These are phyloP conservation scores for Alectoris magna DNA, from an alignment of 2,797 vertebrate species.

Conservation along the genomic window DNA sequence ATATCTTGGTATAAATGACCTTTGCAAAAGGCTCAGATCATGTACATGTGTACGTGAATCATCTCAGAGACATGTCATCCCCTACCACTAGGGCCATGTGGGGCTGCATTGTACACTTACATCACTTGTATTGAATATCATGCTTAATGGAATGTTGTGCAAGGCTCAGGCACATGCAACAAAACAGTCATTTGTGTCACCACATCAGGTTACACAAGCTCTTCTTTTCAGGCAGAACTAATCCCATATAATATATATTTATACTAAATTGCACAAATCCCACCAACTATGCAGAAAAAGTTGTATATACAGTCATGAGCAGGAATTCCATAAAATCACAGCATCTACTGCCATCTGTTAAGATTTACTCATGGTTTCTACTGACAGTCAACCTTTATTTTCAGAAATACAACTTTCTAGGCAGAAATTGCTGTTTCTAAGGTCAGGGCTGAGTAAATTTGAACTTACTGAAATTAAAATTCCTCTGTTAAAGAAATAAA, in stretches of 20 bases:
- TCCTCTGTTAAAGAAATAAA: not conserved
- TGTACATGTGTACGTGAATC: not conserved
- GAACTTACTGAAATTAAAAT: not conserved
- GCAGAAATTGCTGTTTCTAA: conserved; percentile 29
- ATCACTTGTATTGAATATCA: not conserved
- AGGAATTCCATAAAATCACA: conserved; percentile 25
- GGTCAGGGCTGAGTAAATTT: conserved; percentile 23
- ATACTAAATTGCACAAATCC: not conserved
- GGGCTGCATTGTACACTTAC: not conserved
- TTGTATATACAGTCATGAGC: not conserved
- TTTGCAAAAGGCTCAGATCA: conserved; percentile 11
- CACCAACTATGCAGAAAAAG: not conserved
- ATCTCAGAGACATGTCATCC: not conserved
- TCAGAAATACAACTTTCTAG: conserved; percentile 14
- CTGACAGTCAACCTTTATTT: conserved; percentile 14
- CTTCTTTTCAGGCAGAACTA: not conserved
- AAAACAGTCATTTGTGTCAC: not conserved
- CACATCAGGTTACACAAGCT: not conserved
- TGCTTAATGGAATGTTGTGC: not conserved
- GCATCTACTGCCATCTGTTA: conserved; percentile 38
- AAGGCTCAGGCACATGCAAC: not conserved
- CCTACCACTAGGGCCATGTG: not conserved
- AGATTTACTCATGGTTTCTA: conserved; percentile 24
- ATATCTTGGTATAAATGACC: not conserved
- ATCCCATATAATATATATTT: not conserved